Percentiles rank a stretch among this genome's conserved stretches.
These are phyloP conservation scores for Acronicta aceris DNA, from an alignment of 2,888 invertebrate genomes.

Conservation along the genomic window DNA sequence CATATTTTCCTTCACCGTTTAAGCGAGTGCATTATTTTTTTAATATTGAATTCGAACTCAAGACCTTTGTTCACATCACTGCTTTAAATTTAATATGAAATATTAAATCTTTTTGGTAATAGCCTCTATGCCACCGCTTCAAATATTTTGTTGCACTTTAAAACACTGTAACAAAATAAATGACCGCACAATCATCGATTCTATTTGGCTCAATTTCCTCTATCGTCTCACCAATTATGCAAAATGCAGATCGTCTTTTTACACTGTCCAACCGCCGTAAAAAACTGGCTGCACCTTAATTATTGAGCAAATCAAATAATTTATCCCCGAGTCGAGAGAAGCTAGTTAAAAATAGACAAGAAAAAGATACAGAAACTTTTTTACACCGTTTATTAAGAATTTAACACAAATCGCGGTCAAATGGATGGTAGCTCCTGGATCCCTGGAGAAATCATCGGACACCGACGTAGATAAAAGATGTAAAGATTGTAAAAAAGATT, in stretches of 20 bases:
- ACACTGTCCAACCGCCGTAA: slow-evolving; percentile 14
- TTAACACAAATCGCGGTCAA: slow-evolving; percentile 68
- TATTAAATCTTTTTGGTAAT: too few species aligned
- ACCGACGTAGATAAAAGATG: slow-evolving; percentile 54
- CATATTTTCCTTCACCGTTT: too few species aligned
- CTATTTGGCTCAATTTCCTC: background rate
- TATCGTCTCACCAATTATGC: slow-evolving; percentile 23
- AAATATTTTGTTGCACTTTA: too few species aligned
- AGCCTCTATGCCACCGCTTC: too few species aligned
- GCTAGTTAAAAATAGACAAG: slow-evolving; percentile 47
- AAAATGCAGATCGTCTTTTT: slow-evolving; percentile 22
- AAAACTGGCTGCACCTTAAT: slow-evolving; percentile 34
- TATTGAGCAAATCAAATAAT: slow-evolving; percentile 51
- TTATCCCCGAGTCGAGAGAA: slow-evolving; percentile 16
- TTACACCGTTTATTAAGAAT: slow-evolving; percentile 70
- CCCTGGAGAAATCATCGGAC: slow-evolving; percentile 69
- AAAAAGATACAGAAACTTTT: slow-evolving; percentile 40
- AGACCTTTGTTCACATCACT: too few species aligned
- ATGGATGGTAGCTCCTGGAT: slow-evolving; percentile 43
- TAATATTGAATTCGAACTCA: too few species aligned
- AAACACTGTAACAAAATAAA: too few species aligned
- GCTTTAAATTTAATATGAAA: too few species aligned
- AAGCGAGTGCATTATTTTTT: too few species aligned
- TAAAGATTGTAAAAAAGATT: slow-evolving; percentile 56
- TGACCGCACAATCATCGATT: too few species aligned